Evolutionary conservation across 2,888 invertebrate genomes (phyloP).

Genomic region (Nomada goodeniana): DNA sequence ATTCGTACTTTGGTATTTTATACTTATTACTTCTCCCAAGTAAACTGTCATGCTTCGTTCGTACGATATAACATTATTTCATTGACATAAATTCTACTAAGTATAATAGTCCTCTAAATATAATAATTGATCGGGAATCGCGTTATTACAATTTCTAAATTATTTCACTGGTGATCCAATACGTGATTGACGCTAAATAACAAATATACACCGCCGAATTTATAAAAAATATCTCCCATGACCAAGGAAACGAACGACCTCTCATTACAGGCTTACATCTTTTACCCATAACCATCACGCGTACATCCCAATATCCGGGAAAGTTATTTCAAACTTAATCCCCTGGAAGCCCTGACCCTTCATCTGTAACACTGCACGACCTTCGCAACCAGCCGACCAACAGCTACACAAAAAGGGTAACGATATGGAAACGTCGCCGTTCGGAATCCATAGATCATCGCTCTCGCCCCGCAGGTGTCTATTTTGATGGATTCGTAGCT

Average conservation of each 20-base stretch:
- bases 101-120: too few relatives aligned
- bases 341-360: neutral
- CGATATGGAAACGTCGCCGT: slow-evolving; percentile 37
- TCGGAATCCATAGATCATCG: slow-evolving; percentile 49
- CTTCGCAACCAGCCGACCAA: neutral
- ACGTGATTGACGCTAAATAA: too few relatives aligned
- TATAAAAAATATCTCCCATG: neutral
- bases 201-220: neutral
- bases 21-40: too few relatives aligned
- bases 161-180: too few relatives aligned
- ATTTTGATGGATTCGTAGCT: slow-evolving; percentile 41
- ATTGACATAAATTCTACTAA: too few relatives aligned
- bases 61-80: too few relatives aligned
- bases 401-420: slow-evolving; percentile 23
- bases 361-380: neutral
- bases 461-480: slow-evolving; percentile 12
- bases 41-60: too few relatives aligned
- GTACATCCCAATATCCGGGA: too few relatives aligned
- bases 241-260: neutral
- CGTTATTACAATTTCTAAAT: too few relatives aligned
- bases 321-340: slow-evolving; percentile 21
- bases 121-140: too few relatives aligned
- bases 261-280: too few relatives aligned
- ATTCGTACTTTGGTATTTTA: too few relatives aligned
- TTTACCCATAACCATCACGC: neutral